Conservation (phyloP, 1,140 invertebrate species). For the Choristoneura fumiferana region DNA sequence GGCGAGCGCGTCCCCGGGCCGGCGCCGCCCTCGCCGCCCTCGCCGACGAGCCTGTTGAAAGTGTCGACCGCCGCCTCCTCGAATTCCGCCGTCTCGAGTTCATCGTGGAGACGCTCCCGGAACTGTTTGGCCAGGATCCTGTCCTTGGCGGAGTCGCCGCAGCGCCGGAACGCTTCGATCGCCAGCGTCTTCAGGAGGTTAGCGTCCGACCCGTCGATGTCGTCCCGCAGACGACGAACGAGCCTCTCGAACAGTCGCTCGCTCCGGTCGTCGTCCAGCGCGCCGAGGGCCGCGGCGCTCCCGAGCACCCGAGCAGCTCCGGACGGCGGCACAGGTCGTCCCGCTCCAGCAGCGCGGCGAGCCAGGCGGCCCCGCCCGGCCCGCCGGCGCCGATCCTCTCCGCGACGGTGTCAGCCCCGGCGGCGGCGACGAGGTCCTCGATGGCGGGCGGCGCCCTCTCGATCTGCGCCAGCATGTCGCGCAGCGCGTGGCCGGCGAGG, state of each 20-base stretch:
- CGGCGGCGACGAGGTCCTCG: slow-evolving; percentile 50
- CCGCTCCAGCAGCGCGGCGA: slow-evolving; percentile 50
- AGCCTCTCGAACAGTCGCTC: slow-evolving; percentile 30
- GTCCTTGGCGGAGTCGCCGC: slow-evolving; percentile 37
- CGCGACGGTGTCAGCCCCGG: slow-evolving; percentile 41
- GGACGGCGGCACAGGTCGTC: slow-evolving; percentile 47
- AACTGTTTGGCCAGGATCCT: slow-evolving; percentile 49
- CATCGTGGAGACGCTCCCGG: slow-evolving; percentile 42
- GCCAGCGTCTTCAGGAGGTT: slow-evolving; percentile 34
- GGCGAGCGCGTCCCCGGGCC: slow-evolving; percentile 41
- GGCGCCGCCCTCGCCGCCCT: slow-evolving; percentile 36
- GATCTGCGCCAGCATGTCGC: slow-evolving; percentile 60
- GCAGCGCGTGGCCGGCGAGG: slow-evolving; percentile 52
- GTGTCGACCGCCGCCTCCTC: slow-evolving; percentile 41
- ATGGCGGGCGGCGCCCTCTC: slow-evolving; percentile 54
- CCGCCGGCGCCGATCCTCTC: slow-evolving; percentile 46
- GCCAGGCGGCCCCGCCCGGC: slow-evolving; percentile 44
- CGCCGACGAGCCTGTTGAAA: slow-evolving; percentile 68
- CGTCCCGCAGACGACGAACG: slow-evolving; percentile 26
- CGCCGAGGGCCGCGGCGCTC: slow-evolving; percentile 31
- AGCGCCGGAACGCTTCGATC: slow-evolving; percentile 48
- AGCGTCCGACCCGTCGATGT: slow-evolving; percentile 30
- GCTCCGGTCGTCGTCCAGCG: slow-evolving; percentile 45
- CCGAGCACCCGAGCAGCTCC: slow-evolving; percentile 36
- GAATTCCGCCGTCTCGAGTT: slow-evolving; percentile 43